phyloP scores from a whole-genome alignment of 1,140 invertebrate genomes.

The Riptortus pedestris region DNA sequence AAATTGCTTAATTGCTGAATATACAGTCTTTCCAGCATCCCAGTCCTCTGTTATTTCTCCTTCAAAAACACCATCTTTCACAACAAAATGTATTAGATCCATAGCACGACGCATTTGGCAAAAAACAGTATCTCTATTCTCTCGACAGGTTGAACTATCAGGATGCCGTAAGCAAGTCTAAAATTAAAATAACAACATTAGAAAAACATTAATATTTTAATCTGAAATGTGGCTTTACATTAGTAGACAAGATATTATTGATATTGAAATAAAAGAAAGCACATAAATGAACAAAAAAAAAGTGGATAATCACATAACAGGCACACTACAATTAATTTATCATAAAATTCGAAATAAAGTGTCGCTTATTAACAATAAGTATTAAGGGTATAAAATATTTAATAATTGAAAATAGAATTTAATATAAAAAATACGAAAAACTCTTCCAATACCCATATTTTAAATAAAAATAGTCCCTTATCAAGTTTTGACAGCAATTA shows the following conservation, averaged over 20 bases:
- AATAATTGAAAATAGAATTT: too few species aligned
- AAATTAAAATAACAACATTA: constrained; percentile 20
- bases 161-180: constrained; percentile 86
- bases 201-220: too few species aligned
- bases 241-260: background rate
- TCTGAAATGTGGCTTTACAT: background rate
- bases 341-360: too few species aligned
- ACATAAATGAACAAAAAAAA: background rate
- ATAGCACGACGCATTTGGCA: constrained; percentile 94
- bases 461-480: too few species aligned
- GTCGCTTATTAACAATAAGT: too few species aligned
- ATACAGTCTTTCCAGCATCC: constrained; percentile 58
- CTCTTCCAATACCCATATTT: too few species aligned
- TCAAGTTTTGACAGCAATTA: too few species aligned
- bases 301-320: too few species aligned
- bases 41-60: constrained; percentile 47
- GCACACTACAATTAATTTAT: too few species aligned
- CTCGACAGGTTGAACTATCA: constrained; percentile 79
- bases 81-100: constrained; percentile 94
- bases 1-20: constrained; percentile 67
- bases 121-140: constrained; percentile 94
- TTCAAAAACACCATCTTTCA: constrained; percentile 78
- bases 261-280: background rate
- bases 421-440: too few species aligned
- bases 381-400: too few species aligned